These are phyloP conservation scores for Chrysopilus asiliformis DNA, from an alignment of 2,888 invertebrate genomes.

Conservation along the genomic window DNA sequence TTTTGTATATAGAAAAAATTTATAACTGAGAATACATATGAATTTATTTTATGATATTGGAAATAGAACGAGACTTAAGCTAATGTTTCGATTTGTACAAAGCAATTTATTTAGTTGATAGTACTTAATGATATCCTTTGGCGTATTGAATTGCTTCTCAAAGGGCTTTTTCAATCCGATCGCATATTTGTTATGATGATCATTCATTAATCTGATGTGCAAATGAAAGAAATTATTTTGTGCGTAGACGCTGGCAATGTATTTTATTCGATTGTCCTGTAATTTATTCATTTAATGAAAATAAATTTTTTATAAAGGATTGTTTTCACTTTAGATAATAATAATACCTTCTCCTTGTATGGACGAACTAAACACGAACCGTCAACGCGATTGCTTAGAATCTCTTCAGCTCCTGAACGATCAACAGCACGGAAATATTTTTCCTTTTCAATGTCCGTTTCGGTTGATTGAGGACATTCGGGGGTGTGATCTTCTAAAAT, in stretches of 20 bases:
- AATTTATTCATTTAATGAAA: slow-evolving; percentile 5
- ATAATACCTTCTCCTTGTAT: slow-evolving; percentile 26
- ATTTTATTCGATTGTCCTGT: slow-evolving; percentile 29
- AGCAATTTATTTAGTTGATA: slow-evolving; percentile 26
- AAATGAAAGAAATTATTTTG: slow-evolving; percentile 29
- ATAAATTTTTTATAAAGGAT: slow-evolving; percentile 1
- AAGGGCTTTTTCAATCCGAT: slow-evolving; percentile 29
- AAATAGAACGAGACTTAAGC: slow-evolving; percentile 23
- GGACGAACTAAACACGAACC: slow-evolving; percentile 33
- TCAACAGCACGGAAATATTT: slow-evolving; percentile 30
- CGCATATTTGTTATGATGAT: slow-evolving; percentile 23
- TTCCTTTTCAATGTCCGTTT: slow-evolving; percentile 30
- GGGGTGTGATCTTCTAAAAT: not conserved
- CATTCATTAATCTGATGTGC: slow-evolving; percentile 27
- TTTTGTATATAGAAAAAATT: slow-evolving; percentile 1
- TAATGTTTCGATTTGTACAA: slow-evolving; percentile 30
- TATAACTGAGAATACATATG: slow-evolving; percentile 1
- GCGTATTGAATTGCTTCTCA: slow-evolving; percentile 28
- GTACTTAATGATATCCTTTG: slow-evolving; percentile 32
- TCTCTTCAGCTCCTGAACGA: slow-evolving; percentile 26
- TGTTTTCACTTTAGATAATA: slow-evolving; percentile 1
- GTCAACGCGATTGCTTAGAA: slow-evolving; percentile 26
- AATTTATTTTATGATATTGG: slow-evolving; percentile 21
- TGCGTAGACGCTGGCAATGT: slow-evolving; percentile 31
- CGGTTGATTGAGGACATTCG: slow-evolving; percentile 7